phyloP scores from a whole-genome alignment of 2,797 vertebrate genomes.

The Oreochromis grahami region DNA sequence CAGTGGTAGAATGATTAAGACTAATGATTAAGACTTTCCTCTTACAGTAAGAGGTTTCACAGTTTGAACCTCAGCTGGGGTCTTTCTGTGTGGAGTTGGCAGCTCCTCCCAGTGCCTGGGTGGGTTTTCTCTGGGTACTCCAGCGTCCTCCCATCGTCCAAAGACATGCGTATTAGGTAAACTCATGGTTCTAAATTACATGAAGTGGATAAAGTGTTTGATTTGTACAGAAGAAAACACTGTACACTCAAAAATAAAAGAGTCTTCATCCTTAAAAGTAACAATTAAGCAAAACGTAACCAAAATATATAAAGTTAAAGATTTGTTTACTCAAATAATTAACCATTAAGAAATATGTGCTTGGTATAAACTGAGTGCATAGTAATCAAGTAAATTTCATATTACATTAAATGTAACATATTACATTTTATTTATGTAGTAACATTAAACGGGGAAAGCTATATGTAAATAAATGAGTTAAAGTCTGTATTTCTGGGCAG shows the following conservation, averaged over 20 bases:
- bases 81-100: no score
- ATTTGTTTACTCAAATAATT: not conserved
- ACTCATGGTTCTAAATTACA: not conserved
- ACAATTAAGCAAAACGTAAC: rapidly evolving
- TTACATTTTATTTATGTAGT: not conserved
- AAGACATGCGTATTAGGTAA: not conserved
- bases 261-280: not conserved
- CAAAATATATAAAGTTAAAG: not conserved
- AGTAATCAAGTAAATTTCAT: not conserved
- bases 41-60: not conserved
- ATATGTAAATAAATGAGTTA: not conserved
- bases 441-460: not conserved
- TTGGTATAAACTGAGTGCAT: not conserved
- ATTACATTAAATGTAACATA: not conserved
- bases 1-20: not conserved
- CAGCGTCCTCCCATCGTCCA: not conserved
- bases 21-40: not conserved
- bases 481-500: not conserved
- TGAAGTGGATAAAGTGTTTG: not conserved
- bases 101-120: no score
- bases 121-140: no score
- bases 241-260: not conserved
- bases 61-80: not conserved
- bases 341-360: not conserved
- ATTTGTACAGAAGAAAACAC: not conserved